These are phyloP conservation scores for Melinaea marsaeus DNA, from an alignment of 2,888 invertebrate species.

Conservation along the genomic window DNA sequence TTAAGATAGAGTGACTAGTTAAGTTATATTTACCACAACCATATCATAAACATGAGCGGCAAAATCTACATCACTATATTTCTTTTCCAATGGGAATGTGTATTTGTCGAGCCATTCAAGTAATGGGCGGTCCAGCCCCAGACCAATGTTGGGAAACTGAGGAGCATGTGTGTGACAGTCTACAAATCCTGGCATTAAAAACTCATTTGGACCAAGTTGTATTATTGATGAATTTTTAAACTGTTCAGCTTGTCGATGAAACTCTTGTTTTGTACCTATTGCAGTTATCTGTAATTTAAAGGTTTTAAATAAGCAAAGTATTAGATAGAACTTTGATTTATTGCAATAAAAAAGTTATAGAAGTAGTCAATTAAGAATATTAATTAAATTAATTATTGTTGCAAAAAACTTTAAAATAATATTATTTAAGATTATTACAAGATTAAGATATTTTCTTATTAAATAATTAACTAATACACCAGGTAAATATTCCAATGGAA, in stretches of 20 bases:
- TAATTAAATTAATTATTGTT: too few relatives aligned
- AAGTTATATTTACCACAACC: slow-evolving; percentile 84
- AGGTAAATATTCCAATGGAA: too few relatives aligned
- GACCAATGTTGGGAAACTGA: slow-evolving; percentile 90
- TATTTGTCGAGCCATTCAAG: slow-evolving; percentile 91
- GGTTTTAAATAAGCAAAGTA: too few relatives aligned
- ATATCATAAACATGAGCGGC: slow-evolving; percentile 84
- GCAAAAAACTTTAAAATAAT: too few relatives aligned
- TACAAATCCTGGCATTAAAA: slow-evolving; percentile 91
- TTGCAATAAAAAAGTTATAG: too few relatives aligned
- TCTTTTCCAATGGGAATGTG: slow-evolving; percentile 90
- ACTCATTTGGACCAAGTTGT: slow-evolving; percentile 68
- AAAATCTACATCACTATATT: slow-evolving; percentile 82
- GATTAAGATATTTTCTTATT: too few relatives aligned
- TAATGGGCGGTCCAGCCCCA: slow-evolving; percentile 87
- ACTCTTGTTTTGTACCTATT: slow-evolving; percentile 47
- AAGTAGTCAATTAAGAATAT: too few relatives aligned
- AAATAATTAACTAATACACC: too few relatives aligned
- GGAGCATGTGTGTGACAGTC: slow-evolving; percentile 95
- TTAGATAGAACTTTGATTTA: too few relatives aligned
- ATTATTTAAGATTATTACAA: too few relatives aligned
- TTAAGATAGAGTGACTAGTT: too few relatives aligned
- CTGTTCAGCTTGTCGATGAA: slow-evolving; percentile 14
- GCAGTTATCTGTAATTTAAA: slow-evolving; percentile 48
- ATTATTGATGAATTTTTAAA: slow-evolving; percentile 33